Conservation (phyloP, 2,888 invertebrate genomes). For the Cloeon dipterum region DNA sequence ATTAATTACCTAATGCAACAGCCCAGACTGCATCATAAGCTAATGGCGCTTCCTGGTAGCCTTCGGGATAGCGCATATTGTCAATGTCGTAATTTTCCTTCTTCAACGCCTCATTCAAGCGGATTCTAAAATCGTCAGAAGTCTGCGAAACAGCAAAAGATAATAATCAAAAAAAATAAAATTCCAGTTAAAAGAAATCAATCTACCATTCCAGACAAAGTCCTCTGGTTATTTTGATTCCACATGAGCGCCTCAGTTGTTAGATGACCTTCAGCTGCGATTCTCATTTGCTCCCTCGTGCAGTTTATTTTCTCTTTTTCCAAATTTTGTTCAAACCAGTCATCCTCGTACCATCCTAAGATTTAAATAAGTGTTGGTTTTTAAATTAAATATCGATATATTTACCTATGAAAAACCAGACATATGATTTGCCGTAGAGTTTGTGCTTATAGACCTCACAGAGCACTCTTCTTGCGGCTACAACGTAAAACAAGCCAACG, state of each 20-base stretch:
- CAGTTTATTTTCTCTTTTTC: slow-evolving; percentile 77
- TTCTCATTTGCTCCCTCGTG: slow-evolving; percentile 76
- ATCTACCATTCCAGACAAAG: slow-evolving; percentile 72
- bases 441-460: slow-evolving; percentile 91
- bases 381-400: slow-evolving; percentile 8
- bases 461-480: slow-evolving; percentile 84
- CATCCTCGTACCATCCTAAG: slow-evolving; percentile 92
- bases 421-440: slow-evolving; percentile 84
- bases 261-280: slow-evolving; percentile 89
- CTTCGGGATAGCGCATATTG: slow-evolving; percentile 69
- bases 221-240: slow-evolving; percentile 86
- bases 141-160: slow-evolving; percentile 24
- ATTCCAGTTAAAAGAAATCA: background rate
- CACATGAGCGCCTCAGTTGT: slow-evolving; percentile 98
- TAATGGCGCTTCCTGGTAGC: slow-evolving; percentile 92
- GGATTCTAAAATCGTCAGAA: slow-evolving; percentile 66
- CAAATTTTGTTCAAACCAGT: slow-evolving; percentile 86
- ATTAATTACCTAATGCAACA: slow-evolving; percentile 62
- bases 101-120: slow-evolving; percentile 59
- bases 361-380: slow-evolving; percentile 7
- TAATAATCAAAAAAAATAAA: background rate
- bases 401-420: slow-evolving; percentile 97
- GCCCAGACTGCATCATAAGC: slow-evolving; percentile 99
- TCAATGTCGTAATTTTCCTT: slow-evolving; percentile 67
- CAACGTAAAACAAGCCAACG: slow-evolving; percentile 95